phyloP scores from a whole-genome alignment of 2,113 vertebrate genomes.

The Rostratula benghalensis region DNA sequence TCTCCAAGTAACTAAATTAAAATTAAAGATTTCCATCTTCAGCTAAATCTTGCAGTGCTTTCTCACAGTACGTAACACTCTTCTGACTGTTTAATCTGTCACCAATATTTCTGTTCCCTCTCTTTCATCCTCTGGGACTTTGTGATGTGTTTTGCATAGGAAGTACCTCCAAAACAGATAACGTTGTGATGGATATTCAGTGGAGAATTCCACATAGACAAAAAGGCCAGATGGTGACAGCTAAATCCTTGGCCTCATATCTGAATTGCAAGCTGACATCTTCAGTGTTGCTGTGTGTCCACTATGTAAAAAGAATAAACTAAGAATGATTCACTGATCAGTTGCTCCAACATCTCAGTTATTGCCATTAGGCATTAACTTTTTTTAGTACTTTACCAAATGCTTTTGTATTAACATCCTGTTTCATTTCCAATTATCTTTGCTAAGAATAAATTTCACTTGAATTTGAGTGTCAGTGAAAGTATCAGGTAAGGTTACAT shows the following conservation, averaged over 20 bases:
- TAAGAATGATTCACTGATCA: neutral
- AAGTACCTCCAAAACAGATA: neutral
- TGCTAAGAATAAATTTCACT: neutral
- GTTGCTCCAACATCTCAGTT: neutral
- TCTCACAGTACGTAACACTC: neutral
- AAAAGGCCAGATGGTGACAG: neutral
- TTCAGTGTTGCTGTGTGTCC: neutral
- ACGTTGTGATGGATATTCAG: neutral
- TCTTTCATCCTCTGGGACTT: neutral
- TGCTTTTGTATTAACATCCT: neutral
- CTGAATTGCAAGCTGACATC: neutral
- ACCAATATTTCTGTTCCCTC: neutral
- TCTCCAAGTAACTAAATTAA: neutral
- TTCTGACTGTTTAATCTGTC: neutral
- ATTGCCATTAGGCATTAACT: neutral
- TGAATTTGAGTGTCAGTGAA: neutral
- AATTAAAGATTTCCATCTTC: slow-evolving; percentile 7
- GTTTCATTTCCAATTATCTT: neutral
- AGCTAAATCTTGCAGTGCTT: neutral
- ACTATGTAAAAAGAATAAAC: neutral
- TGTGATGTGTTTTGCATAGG: neutral
- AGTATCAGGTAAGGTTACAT: neutral
- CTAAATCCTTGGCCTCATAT: neutral
- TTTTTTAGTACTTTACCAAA: neutral
- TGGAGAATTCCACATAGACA: neutral